Conservation (phyloP, 1,140 invertebrate species). For the Bombus terrestris region DNA sequence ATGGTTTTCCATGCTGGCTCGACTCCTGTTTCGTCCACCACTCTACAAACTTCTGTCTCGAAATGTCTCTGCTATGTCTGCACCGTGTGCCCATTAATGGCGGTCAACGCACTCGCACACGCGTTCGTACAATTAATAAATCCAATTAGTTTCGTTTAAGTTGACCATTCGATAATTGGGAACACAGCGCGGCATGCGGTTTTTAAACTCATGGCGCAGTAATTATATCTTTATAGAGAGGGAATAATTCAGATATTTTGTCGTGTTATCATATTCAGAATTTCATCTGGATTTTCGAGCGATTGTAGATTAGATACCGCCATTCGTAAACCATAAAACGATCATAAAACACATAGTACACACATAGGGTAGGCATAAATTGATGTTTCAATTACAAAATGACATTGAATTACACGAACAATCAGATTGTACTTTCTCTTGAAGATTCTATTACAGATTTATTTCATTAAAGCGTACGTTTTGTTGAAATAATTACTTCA, state of each 20-base stretch:
- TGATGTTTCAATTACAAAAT: no score
- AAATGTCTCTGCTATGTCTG: background rate
- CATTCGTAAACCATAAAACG: no score
- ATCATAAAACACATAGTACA: no score
- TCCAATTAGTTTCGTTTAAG: conserved; percentile 14
- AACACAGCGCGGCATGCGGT: background rate
- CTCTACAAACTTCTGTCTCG: background rate
- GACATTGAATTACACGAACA: no score
- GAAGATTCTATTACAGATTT: no score
- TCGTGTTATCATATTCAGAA: background rate
- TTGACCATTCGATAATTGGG: conserved; percentile 1
- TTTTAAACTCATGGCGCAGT: background rate
- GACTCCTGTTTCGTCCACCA: conserved; percentile 5
- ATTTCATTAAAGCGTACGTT: no score
- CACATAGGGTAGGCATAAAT: no score
- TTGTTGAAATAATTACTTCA: no score
- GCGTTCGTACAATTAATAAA: conserved; percentile 28
- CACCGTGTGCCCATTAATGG: background rate
- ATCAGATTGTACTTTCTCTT: no score
- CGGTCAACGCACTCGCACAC: background rate
- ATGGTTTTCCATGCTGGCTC: conserved; percentile 47
- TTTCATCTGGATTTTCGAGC: background rate
- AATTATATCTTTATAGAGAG: background rate
- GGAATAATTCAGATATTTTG: background rate
- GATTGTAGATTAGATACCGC: background rate